These are phyloP conservation scores for Sceliomorpha sp. DNA, from an alignment of 2,888 invertebrate genomes.

Conservation along the genomic window DNA sequence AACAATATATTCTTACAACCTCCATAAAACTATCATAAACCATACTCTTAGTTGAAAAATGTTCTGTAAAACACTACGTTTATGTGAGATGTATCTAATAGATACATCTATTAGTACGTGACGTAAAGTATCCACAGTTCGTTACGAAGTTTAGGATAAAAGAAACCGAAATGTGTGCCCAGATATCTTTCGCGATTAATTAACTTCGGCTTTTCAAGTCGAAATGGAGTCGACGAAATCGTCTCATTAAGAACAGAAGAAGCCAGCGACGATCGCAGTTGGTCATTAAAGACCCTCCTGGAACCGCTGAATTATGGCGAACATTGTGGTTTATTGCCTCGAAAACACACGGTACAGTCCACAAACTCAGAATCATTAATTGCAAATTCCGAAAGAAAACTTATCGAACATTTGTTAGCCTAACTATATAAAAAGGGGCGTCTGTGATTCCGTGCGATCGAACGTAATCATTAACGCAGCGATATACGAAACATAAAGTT, in stretches of 20 bases:
- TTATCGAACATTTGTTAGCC: too few relatives aligned
- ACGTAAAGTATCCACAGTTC: neutral
- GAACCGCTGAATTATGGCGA: constrained; percentile 39
- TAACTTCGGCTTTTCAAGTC: constrained; percentile 59
- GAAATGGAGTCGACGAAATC: constrained; percentile 65
- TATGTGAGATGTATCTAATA: too few relatives aligned
- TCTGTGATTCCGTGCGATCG: too few relatives aligned
- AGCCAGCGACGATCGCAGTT: constrained; percentile 63
- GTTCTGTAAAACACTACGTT: too few relatives aligned
- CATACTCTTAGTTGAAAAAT: too few relatives aligned
- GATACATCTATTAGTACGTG: neutral
- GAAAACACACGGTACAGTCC: neutral
- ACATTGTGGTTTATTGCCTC: constrained; percentile 12
- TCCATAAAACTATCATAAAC: too few relatives aligned
- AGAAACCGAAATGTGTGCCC: constrained; percentile 11
- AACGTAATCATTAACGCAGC: too few relatives aligned
- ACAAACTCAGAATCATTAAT: neutral
- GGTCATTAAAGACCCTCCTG: constrained; percentile 62
- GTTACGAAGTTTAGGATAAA: constrained; percentile 13
- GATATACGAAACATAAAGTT: too few relatives aligned
- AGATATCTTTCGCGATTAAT: constrained; percentile 62
- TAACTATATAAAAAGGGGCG: too few relatives aligned
- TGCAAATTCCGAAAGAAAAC: too few relatives aligned
- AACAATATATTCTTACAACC: too few relatives aligned
- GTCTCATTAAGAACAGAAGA: constrained; percentile 66